Base-by-base conservation (phyloP, 1,140 invertebrate genomes). In the Coelopa frigida region DNA sequence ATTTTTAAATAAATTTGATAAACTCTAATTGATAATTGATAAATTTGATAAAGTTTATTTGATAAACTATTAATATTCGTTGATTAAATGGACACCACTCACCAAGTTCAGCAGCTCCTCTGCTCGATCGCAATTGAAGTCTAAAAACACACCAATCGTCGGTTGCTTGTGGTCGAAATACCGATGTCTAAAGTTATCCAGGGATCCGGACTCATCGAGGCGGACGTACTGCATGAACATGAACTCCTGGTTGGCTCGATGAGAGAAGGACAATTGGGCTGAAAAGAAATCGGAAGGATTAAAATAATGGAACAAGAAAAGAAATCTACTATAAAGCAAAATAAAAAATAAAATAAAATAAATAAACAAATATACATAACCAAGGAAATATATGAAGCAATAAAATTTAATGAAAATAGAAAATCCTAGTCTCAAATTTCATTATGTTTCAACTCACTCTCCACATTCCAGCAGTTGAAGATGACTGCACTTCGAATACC, bases 391-490 rank as follows among this genome's bases (percentile, higher is more conserved):
- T 29, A 29, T 8, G n/a, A 29, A 29, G n/a, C n/a, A 8, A 29
- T 29, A 29, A n/a, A n/a, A n/a, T n/a, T n/a, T n/a, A n/a, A n/a
- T n/a, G n/a, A n/a, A n/a, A n/a, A n/a, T n/a, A n/a, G n/a, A n/a
- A n/a, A n/a, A n/a, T n/a, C n/a, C n/a, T n/a, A n/a, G n/a, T n/a
- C n/a, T n/a, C n/a, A n/a, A n/a, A n/a, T n/a, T n/a, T n/a, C n/a
- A n/a, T n/a, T n/a, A n/a, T n/a, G 8, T 14, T 10, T n/a, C n/a
- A n/a, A n/a, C 47, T 49, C 27, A 44, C 47, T 31, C 22, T 49
- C 42, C 26, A 29, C 18, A 7, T 50, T 36, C 58, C 60, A 63
- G 27, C 63, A 67, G 21, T 67, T 57, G 49, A 67, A 67, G 10
- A 63, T 37, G 3, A 57, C 41, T 1, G 57, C 46, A 54, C 43